Conservation (phyloP, 2,797 vertebrate species). For the Oreortyx pictus region DNA sequence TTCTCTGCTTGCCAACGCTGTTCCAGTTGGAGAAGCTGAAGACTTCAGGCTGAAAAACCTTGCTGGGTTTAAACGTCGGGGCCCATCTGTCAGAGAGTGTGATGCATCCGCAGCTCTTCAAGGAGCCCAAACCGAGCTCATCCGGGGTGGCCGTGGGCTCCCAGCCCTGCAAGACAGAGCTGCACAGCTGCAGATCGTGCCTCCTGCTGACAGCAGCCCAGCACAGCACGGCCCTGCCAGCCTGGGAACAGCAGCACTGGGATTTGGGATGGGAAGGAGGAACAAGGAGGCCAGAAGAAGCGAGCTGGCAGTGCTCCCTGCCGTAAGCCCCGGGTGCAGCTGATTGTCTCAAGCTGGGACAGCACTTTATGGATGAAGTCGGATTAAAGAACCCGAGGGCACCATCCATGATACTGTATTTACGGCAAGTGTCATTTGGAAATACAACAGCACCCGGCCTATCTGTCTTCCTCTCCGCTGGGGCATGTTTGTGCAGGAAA, state of each 20-base stretch:
- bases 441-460: not conserved
- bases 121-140: not conserved
- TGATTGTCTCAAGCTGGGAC: not conserved
- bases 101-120: not conserved
- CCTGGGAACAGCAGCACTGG: not conserved
- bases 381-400: not conserved
- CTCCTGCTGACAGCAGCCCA: not conserved
- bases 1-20: not conserved
- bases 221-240: not conserved
- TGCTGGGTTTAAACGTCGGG: not conserved
- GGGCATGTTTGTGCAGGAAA: not conserved
- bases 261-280: not conserved
- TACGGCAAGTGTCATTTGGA: not conserved
- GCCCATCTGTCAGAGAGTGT: not conserved
- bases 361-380: not conserved
- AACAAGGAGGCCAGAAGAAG: not conserved
- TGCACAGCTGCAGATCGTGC: not conserved
- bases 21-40: not conserved
- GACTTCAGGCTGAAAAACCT: not conserved
- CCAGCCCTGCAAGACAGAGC: not conserved
- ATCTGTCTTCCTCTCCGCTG: not conserved
- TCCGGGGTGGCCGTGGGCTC: not conserved
- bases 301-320: not conserved
- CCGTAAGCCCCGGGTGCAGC: not conserved
- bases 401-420: not conserved